A percentile compares a stretch with the other conserved stretches of the same genome.
Conservation (phyloP, 2,113 vertebrate genomes). For the Chloropsis cyanopogon region DNA sequence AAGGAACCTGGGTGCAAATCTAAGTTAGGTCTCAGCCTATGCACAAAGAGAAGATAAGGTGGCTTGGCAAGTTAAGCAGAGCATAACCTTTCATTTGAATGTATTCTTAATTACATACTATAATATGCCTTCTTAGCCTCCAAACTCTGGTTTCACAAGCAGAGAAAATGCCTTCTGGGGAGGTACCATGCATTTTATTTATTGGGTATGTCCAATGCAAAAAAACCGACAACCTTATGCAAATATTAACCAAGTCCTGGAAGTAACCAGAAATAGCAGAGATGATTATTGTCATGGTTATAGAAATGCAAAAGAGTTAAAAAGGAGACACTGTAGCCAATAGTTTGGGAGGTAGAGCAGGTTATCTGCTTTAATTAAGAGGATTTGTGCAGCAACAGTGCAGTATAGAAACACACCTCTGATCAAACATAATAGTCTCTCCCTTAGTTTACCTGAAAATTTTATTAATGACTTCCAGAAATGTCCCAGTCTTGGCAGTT, state of each 20-base stretch:
- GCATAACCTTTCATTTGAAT: not conserved
- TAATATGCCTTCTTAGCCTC: not conserved
- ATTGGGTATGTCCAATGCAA: not conserved
- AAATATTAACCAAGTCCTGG: not conserved
- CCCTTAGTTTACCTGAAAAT: not conserved
- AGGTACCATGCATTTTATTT: not conserved
- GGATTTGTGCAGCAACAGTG: not conserved
- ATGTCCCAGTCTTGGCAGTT: not conserved
- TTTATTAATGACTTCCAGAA: not conserved
- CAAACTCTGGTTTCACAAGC: not conserved
- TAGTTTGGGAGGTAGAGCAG: not conserved
- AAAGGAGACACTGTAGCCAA: not conserved
- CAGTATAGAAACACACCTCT: not conserved
- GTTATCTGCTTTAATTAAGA: not conserved
- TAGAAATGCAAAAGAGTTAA: not conserved
- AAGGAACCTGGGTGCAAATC: not conserved
- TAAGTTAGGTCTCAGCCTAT: not conserved
- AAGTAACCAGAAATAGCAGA: not conserved
- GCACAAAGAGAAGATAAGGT: not conserved
- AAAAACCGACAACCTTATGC: not conserved
- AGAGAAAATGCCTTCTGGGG: not conserved
- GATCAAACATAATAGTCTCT: not conserved
- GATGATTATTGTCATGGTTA: not conserved
- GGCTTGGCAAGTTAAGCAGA: not conserved
- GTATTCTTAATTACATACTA: not conserved